Base-by-base conservation (phyloP, 2,113 vertebrate genomes). In the Muscicapa adusta region DNA sequence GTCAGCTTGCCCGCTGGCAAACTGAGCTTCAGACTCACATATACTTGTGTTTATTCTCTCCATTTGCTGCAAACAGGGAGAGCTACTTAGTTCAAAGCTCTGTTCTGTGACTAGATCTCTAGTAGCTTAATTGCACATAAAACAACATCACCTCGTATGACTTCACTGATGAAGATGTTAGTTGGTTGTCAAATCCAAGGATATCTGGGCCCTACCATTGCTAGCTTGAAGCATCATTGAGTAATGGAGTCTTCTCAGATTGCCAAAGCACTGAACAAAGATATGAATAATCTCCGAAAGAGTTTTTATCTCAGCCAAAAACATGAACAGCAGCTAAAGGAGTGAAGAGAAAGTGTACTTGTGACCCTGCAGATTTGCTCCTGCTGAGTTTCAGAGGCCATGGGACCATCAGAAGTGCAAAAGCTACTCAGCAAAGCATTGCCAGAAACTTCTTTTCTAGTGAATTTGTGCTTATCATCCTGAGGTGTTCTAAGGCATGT, bases 101-200 rank as follows among this genome's bases (percentile, higher is more conserved):
- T 83, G 45, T 29, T 79, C 29, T 74, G 38, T 73, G 85, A 91
- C 60, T 83, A 70, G 67, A 83, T 62, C 24, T 50, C 47, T 76
- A 28, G 71, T 80, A 93, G 47, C 78, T 95, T 94, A 93, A 95
- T 74, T 88, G 85, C 79, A 66, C 67, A 79, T 90, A 93, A 66
- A 93, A 89, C 65, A 85, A 22, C 71, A 54, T 72, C 10, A 10
- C 51, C 38, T 79, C 45, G 33, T 68, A 66, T 17, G 20, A 75
- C 58, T 87, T 93, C 31, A 18, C 78, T 76, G 74, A 88, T 82
- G 71, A 94, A 94, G 78, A 58, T 1, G 8, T 74, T 74, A 65
- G 70, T 31, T 94, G 48, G 43, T 43, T 91, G 81, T 89, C 91
- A 95, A 74, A 85, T 71, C 43, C 40, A 60, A 78, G 76, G 87